Percentiles rank a stretch among this genome's conserved stretches.
Evolutionary conservation across 2,888 invertebrate genomes (phyloP).

Genomic region (Latheticus oryzae): DNA sequence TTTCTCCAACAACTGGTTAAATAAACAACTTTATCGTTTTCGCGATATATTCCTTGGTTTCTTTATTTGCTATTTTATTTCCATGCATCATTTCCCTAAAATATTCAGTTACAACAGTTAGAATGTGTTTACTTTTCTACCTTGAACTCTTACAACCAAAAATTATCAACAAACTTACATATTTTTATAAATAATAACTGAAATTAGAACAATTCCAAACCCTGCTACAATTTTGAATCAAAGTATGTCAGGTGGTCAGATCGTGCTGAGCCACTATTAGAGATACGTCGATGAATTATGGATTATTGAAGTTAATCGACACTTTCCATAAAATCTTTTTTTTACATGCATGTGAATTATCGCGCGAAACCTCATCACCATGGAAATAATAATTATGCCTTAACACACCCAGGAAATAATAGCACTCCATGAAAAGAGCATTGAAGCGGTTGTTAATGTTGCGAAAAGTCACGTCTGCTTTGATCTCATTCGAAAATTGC

Average conservation of each 20-base stretch:
- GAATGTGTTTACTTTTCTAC: not conserved
- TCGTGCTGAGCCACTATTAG: constrained; percentile 33
- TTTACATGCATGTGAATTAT: constrained; percentile 26
- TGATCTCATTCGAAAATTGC: constrained; percentile 32
- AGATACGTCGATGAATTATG: constrained; percentile 32
- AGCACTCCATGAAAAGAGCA: constrained; percentile 41
- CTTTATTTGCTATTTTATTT: constrained; percentile 7
- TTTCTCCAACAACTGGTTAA: not conserved
- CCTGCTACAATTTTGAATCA: constrained; percentile 21
- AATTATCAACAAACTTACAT: not conserved
- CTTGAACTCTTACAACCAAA: too few relatives aligned
- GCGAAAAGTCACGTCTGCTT: constrained; percentile 27
- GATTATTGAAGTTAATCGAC: constrained; percentile 36
- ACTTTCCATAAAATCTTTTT: constrained; percentile 34
- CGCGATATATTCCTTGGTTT: not conserved
- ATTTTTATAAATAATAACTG: not conserved
- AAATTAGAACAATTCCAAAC: constrained; percentile 8
- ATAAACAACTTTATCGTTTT: not conserved
- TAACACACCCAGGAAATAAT: constrained; percentile 33
- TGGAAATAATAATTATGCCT: constrained; percentile 27
- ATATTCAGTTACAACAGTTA: not conserved
- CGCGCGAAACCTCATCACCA: constrained; percentile 15
- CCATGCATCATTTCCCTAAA: constrained; percentile 8
- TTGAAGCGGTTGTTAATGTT: constrained; percentile 36
- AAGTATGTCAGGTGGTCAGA: constrained; percentile 40